Evolutionary conservation across 1,140 invertebrate species (phyloP).

Genomic region (Zaprionus camerounensis): DNA sequence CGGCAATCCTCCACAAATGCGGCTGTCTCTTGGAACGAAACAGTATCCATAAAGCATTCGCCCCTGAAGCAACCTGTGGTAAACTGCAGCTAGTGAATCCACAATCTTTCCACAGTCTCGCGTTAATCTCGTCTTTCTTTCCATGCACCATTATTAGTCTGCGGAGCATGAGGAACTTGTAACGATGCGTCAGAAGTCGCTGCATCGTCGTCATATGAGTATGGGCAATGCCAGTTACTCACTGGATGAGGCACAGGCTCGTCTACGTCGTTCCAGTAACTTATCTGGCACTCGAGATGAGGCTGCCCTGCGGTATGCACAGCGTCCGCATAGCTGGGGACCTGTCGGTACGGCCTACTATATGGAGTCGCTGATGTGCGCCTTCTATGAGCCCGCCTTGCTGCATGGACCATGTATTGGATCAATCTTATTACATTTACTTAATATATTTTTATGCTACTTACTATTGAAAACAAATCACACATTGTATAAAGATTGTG

Average conservation of each 20-base stretch:
- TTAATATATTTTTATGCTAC: conserved; percentile 18
- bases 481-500: conserved; percentile 65
- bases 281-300: conserved; percentile 63
- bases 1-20: conserved; percentile 82
- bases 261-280: conserved; percentile 62
- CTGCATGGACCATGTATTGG: conserved; percentile 84
- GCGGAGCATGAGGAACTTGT: conserved; percentile 64
- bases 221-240: conserved; percentile 77
- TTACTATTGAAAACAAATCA: conserved; percentile 39
- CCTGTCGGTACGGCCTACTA: conserved; percentile 80
- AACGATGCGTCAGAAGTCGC: conserved; percentile 69
- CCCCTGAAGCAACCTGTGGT: conserved; percentile 66
- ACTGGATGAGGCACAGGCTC: conserved; percentile 60
- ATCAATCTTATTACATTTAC: conserved; percentile 58
- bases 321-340: conserved; percentile 82
- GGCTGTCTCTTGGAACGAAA: conserved; percentile 83
- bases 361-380: conserved; percentile 80
- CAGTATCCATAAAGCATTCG: conserved; percentile 73
- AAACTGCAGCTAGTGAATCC: conserved; percentile 20
- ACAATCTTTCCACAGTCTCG: not conserved
- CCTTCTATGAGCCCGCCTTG: conserved; percentile 74
- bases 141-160: conserved; percentile 32
- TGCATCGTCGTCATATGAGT: conserved; percentile 79
- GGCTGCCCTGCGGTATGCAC: conserved; percentile 36
- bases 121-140: conserved; percentile 11